Base-by-base conservation (phyloP, 2,113 vertebrate species). In the Xyrauchen texanus region DNA sequence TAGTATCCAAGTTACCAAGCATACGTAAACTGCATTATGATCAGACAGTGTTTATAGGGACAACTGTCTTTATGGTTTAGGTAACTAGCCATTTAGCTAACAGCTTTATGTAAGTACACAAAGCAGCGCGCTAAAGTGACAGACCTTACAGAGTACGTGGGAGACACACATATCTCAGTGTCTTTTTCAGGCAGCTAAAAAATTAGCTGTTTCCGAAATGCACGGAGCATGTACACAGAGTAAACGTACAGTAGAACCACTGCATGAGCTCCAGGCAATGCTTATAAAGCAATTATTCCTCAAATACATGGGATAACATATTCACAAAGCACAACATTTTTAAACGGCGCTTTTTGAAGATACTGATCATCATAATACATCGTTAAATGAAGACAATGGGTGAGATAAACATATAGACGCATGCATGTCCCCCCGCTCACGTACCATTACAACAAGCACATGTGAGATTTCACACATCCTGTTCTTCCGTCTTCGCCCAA, bases 401-500 rank as follows among this genome's bases (percentile, higher is more conserved):
- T 57, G 8, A 77, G 79, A 80, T 11, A 66, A 49, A 70, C 34
- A 42, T 76, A 44, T 8, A 81, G 16, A 71, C 45, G 55, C 89
- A 87, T 81, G 89, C 89, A 87, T 53, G 82, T 66, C 42, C 79
- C 78, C 90, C 45, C 76, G 88, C 85, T 91, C 91, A 93, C 92
- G 85, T 88, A 92, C 90, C 89, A 89, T 89, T 49, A 83, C 82
- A 79, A 82, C 76, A 80, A 73, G 84, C 85, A 82, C 82, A 79
- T 86, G 65, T 89, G 87, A 89, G 68, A 76, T 80, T 64, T 79
- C 84, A 72, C 78, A 83, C 83, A 78, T 67, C 82, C 67, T 84
- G 84, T 64, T 88, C 89, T 88, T 93, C 90, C 91, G 89, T 74
- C 80, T 78, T 87, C 71, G 84, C 68, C 82, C 70, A 86, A 91